Percentiles rank a stretch among this genome's conserved stretches.
phyloP scores from a whole-genome alignment of 2,888 invertebrate species.

The Polia nebulosa region DNA sequence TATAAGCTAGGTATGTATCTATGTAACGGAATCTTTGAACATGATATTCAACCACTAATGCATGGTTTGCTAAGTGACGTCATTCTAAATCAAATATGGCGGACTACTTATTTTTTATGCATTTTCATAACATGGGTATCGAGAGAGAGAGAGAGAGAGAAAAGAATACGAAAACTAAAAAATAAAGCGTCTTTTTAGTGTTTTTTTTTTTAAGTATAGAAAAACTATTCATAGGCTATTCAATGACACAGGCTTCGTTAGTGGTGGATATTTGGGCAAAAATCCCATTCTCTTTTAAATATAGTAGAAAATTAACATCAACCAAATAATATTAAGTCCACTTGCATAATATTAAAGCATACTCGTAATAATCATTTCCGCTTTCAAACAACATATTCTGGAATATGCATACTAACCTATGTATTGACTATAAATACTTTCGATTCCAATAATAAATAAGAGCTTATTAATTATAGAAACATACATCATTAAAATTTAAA shows the following conservation, averaged over 20 bases:
- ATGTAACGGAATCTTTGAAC: too few relatives aligned
- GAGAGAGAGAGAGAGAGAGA: too few relatives aligned
- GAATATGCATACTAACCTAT: conserved; percentile 61
- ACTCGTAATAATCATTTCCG: conserved; percentile 53
- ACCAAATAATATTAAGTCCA: conserved; percentile 30
- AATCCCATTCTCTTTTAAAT: background rate
- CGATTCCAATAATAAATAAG: conserved; percentile 52
- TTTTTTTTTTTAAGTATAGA: too few relatives aligned
- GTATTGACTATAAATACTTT: conserved; percentile 62
- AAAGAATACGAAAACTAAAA: too few relatives aligned
- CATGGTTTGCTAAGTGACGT: too few relatives aligned
- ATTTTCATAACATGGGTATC: too few relatives aligned
- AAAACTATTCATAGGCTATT: background rate
- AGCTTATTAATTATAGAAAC: conserved; percentile 39
- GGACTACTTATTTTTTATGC: too few relatives aligned
- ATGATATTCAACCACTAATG: too few relatives aligned
- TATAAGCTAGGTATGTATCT: too few relatives aligned
- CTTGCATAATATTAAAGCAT: conserved; percentile 60
- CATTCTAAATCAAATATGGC: too few relatives aligned
- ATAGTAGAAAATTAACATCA: background rate
- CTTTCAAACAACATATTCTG: conserved; percentile 56
- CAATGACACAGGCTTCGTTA: background rate
- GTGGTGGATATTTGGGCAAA: background rate
- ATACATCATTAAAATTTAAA: conserved; percentile 45
- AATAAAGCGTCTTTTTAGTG: too few relatives aligned